Base-by-base conservation (phyloP, 2,888 invertebrate genomes). In the Halocaridina rubra region DNA sequence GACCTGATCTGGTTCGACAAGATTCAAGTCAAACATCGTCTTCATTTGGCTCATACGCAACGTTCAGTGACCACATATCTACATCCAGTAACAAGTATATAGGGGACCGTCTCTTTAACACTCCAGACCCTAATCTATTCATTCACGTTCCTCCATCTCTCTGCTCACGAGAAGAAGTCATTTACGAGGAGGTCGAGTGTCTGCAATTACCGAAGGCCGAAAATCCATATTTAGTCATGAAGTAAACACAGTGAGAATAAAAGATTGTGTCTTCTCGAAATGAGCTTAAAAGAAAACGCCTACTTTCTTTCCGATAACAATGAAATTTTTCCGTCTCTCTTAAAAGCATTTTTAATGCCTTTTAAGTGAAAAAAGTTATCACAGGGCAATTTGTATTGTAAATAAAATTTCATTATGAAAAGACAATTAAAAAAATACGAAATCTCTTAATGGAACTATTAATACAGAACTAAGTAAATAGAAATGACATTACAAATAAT, bases 1-100 rank as follows among this genome's bases (percentile, higher is more conserved):
- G 22, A 13, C 46, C 72, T 7, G 13, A n/a, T 4, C 32, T 84
- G 16, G 13, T 8, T 7, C 77, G 82, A 16, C 82, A 84, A 22
- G 82, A 84, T 32, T 84, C 82, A 3, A 78, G 82, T 22, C 59
- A 78, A n/a, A 78, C 78, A 4, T 84, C 82, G 1, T 84, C 82
- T 13, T 84, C 82, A 27, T 84, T 84, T 19, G 78, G 72, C 24
- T 82, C 82, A n/a, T 84, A 57, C 64, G 46, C 57, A 10, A 46
- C 77, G 5, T 30, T 39, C 57, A 53, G 69, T 22, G 32, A 53
- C 16, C 24, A 22, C 13, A 16, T 16, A n/a, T 33, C 10, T 24
- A 30, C n/a, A 22, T 19, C 19, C 10, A 24, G 1, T 4, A 19
- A 29, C 22, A 29, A 59, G 30, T 29, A 67, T 39, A 27, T 39